Evolutionary conservation across 1,140 invertebrate genomes (phyloP).

Genomic region (Papilio helenus): DNA sequence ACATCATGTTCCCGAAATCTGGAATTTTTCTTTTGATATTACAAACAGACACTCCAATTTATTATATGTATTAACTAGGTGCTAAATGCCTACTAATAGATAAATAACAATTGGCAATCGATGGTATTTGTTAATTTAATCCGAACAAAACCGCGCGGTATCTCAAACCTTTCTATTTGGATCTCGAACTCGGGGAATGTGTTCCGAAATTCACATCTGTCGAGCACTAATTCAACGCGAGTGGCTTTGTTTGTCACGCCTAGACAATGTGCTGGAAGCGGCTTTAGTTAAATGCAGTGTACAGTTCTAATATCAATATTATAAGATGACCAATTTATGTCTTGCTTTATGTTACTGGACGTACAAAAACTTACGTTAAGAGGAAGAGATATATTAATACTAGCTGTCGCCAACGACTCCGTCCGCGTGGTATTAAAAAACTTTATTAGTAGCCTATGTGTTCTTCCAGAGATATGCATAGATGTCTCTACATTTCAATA

Average conservation of each 20-base stretch:
- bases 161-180: constrained; percentile 55
- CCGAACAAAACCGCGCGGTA: constrained; percentile 38
- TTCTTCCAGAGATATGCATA: no score
- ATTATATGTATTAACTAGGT: no score
- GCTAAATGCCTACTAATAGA: neutral
- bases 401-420: no score
- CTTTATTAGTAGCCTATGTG: no score
- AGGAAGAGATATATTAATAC: no score
- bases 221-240: constrained; percentile 63
- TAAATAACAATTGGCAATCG: constrained; percentile 20
- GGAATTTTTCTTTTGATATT: no score
- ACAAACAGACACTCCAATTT: no score
- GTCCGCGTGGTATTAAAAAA: no score
- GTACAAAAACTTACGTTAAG: neutral
- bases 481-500: no score
- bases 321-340: neutral
- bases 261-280: constrained; percentile 6
- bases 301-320: neutral
- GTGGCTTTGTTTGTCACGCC: constrained; percentile 39
- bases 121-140: constrained; percentile 41
- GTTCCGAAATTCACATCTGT: constrained; percentile 60
- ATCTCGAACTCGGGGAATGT: constrained; percentile 56
- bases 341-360: neutral
- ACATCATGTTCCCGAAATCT: no score
- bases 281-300: constrained; percentile 9